Evolutionary conservation across 2,888 invertebrate species (phyloP), one percentile per base, ranked within the genome.

Genomic region (Tanytarsus gracilentus): DNA sequence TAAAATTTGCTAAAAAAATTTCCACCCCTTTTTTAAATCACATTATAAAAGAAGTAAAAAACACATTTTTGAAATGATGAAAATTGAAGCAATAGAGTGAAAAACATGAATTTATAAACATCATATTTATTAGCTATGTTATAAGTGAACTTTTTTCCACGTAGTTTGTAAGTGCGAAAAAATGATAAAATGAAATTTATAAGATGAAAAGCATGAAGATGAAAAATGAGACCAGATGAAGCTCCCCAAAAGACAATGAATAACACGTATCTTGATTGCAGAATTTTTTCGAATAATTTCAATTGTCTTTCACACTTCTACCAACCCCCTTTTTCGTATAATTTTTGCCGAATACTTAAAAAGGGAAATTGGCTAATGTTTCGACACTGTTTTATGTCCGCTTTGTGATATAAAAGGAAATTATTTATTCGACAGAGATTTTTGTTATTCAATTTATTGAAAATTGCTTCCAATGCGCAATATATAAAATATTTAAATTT

Each of bases 41-140:
- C n/a, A n/a, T n/a, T n/a, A n/a, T n/a, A n/a, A 36, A 36, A 36
- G 4, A 9, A 16, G 16, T 14, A 36, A 11, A 30, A 30, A 4
- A 4, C 2, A 30, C 2, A 4, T 36, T 36, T 36, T 36, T 36
- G n/a, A 16, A 14, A 14, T 36, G 44, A 44, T 5, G 44, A 44
- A 44, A 18, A 11, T 44, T 44, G 18, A 44, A 44, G 44, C 44
- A 44, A 44, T 44, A 44, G 44, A 44, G 18, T 44, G 44, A 44
- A 44, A 44, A 44, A 18, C 44, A 44, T 44, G 44, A 44, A 44
- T 44, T 44, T 44, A 44, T 44, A 18, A 18, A 44, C n/a, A n/a
- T n/a, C n/a, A n/a, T n/a, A n/a, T n/a, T n/a, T n/a, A 44, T 23
- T 44, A 44, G 23, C 44, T 44, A 44, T 18, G 44, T 23, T 44